Evolutionary conservation across 2,888 invertebrate species (phyloP).

Genomic region (Pristionchus mayeri): DNA sequence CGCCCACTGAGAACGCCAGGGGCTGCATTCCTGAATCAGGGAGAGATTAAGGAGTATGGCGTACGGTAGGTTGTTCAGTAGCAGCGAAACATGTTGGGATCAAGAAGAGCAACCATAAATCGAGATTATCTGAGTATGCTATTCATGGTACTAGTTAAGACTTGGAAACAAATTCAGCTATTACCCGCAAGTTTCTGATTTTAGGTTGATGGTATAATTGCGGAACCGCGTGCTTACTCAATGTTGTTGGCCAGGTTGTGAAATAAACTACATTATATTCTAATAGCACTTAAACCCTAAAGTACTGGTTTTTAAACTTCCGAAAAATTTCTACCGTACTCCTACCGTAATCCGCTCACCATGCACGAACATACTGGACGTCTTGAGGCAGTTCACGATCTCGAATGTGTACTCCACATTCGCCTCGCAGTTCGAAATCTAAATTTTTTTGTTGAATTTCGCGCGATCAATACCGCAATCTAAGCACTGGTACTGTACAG

Average conservation of each 20-base stretch:
- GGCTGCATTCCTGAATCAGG: constrained; percentile 90
- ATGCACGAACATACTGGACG: constrained; percentile 89
- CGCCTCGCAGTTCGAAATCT: constrained; percentile 84
- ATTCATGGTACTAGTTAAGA: too few relatives aligned
- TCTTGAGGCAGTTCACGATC: constrained; percentile 89
- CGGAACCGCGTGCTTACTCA: too few relatives aligned
- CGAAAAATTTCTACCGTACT: neutral
- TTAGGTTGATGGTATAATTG: too few relatives aligned
- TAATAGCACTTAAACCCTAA: neutral
- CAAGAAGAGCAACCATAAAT: too few relatives aligned
- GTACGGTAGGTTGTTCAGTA: neutral
- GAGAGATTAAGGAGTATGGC: constrained; percentile 2
- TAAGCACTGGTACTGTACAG: too few relatives aligned
- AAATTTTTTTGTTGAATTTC: neutral
- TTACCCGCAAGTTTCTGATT: too few relatives aligned
- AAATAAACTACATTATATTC: too few relatives aligned
- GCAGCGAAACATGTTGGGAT: too few relatives aligned
- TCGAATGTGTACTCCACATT: constrained; percentile 86
- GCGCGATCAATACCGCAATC: neutral
- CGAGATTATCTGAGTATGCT: too few relatives aligned
- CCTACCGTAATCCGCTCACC: constrained; percentile 77
- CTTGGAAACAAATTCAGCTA: too few relatives aligned
- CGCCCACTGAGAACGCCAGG: constrained; percentile 87
- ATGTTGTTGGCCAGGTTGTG: too few relatives aligned
- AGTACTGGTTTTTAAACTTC: too few relatives aligned